Percentiles rank a stretch among this genome's conserved stretches.
Evolutionary conservation across 2,797 vertebrate species (phyloP).

Genomic region (Lophotriccus pileatus): DNA sequence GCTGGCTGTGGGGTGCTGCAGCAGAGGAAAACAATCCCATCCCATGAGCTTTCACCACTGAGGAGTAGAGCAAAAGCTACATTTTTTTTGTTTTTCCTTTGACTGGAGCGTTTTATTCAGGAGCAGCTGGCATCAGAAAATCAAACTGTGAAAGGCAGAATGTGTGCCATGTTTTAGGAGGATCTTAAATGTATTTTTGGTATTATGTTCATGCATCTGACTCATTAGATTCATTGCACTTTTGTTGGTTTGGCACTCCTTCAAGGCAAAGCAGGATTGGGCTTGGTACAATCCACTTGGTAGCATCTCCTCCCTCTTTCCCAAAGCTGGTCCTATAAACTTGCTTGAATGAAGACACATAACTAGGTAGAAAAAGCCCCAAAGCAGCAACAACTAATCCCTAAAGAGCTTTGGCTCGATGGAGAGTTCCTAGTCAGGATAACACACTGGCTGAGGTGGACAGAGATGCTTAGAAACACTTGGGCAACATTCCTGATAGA

Average conservation of each 20-base stretch:
- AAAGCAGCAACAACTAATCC: not conserved
- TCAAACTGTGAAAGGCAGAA: not conserved
- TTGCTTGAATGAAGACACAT: not conserved
- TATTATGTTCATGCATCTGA: not conserved
- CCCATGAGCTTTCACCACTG: not conserved
- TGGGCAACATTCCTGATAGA: not conserved
- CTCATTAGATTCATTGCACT: not conserved
- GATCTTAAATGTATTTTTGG: not conserved
- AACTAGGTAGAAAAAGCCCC: not conserved
- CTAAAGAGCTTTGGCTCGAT: not conserved
- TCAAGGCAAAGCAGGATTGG: not conserved
- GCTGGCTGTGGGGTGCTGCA: not conserved
- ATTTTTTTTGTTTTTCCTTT: not conserved
- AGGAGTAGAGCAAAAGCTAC: not conserved
- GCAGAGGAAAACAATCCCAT: constrained; percentile 38
- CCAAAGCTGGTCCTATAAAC: not conserved
- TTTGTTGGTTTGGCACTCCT: not conserved
- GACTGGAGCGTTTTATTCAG: not conserved
- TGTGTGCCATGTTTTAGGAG: not conserved
- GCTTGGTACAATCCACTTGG: not conserved
- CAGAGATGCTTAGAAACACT: not conserved
- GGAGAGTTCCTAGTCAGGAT: not conserved
- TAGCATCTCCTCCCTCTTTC: not conserved
- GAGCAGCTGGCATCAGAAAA: not conserved
- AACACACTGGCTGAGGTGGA: not conserved